These are phyloP conservation scores for Menura novaehollandiae DNA, from an alignment of 2,113 vertebrate species.

Conservation along the genomic window DNA sequence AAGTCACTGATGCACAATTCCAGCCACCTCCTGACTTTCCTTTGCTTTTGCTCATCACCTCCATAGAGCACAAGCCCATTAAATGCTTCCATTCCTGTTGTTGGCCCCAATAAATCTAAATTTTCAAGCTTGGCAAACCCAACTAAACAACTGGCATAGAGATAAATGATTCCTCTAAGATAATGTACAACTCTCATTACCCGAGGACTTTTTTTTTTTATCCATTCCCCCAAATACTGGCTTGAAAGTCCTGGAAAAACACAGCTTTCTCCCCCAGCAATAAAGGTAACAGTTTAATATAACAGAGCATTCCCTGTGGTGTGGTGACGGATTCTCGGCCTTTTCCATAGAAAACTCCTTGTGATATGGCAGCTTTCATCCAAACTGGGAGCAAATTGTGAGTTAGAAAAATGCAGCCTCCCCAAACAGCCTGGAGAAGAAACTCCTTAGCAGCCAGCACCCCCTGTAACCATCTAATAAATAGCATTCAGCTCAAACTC, in stretches of 20 bases:
- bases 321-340: background rate
- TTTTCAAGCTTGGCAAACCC: constrained; percentile 72
- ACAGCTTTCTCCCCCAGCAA: background rate
- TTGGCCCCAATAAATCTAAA: constrained; percentile 77
- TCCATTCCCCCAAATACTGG: background rate
- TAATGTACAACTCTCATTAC: constrained; percentile 63
- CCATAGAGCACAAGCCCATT: constrained; percentile 45
- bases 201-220: background rate
- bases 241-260: background rate
- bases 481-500: constrained; percentile 40
- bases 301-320: background rate
- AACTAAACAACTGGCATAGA: constrained; percentile 66
- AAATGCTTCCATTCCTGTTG: constrained; percentile 61
- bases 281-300: background rate
- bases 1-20: background rate
- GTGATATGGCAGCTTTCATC: background rate
- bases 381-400: background rate
- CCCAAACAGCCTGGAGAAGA: background rate
- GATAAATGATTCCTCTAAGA: constrained; percentile 71
- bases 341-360: background rate
- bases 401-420: background rate
- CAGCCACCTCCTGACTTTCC: background rate
- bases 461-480: constrained; percentile 17
- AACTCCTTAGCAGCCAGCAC: constrained; percentile 39
- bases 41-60: background rate